Conservation (phyloP, 2,797 vertebrate genomes). For the Echiichthys vipera region DNA sequence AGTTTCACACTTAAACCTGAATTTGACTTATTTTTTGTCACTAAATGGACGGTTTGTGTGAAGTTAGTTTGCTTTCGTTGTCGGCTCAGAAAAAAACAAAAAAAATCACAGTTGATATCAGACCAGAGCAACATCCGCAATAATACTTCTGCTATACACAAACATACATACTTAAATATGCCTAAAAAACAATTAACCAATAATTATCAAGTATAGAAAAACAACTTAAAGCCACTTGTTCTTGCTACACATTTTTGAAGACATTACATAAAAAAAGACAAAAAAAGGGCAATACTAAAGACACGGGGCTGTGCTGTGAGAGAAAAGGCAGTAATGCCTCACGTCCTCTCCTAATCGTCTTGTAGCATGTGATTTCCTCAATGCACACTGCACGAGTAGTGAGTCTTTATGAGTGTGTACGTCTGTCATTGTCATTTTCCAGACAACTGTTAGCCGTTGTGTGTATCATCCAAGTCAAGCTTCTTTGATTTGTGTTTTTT, state of each 20-base stretch:
- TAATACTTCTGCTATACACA: slow-evolving; percentile 47
- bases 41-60: slow-evolving; percentile 35
- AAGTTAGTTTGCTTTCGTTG: slow-evolving; percentile 47
- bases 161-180: slow-evolving; percentile 68
- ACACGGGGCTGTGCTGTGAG: slow-evolving; percentile 61
- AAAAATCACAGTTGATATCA: slow-evolving; percentile 23
- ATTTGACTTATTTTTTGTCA: slow-evolving; percentile 9
- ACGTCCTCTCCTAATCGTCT: slow-evolving; percentile 32
- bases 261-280: slow-evolving; percentile 43
- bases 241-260: slow-evolving; percentile 58
- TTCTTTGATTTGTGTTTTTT: slow-evolving; percentile 13
- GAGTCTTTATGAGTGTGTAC: slow-evolving; percentile 30
- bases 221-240: slow-evolving; percentile 63
- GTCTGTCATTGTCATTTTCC: slow-evolving; percentile 24
- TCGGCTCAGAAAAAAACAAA: slow-evolving; percentile 54
- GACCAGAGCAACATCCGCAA: slow-evolving; percentile 17
- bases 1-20: slow-evolving; percentile 7
- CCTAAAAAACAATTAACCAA: slow-evolving; percentile 65
- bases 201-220: slow-evolving; percentile 74
- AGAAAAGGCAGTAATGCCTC: slow-evolving; percentile 31
- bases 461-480: slow-evolving; percentile 41
- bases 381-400: neutral
- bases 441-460: slow-evolving; percentile 6
- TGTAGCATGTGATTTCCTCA: slow-evolving; percentile 38
- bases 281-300: slow-evolving; percentile 58